phyloP scores from a whole-genome alignment of 2,888 invertebrate genomes.

The Drosophila suboccidentalis region DNA sequence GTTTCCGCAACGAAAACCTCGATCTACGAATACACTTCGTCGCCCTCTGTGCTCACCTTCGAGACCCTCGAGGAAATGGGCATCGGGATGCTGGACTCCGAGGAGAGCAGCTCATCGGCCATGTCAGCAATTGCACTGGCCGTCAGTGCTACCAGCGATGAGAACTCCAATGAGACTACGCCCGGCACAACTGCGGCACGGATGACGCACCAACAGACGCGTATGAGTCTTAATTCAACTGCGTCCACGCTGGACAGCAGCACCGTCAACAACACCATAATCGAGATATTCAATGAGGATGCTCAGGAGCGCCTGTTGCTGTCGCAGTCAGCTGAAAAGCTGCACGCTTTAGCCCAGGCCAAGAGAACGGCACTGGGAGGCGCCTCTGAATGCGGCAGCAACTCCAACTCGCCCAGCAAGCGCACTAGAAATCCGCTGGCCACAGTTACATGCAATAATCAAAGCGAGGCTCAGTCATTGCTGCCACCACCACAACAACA shows the following conservation, averaged over 20 bases:
- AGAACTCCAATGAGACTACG: conserved; percentile 84
- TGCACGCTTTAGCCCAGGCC: conserved; percentile 60
- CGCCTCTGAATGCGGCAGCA: conserved; percentile 55
- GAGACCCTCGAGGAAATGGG: conserved; percentile 87
- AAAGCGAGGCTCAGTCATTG: conserved; percentile 36
- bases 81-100: conserved; percentile 87
- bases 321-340: conserved; percentile 52
- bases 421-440: conserved; percentile 83
- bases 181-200: conserved; percentile 79
- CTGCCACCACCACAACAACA: conserved; percentile 31
- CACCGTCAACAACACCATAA: conserved; percentile 61
- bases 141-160: conserved; percentile 77
- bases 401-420: conserved; percentile 76
- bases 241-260: conserved; percentile 70
- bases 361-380: conserved; percentile 74
- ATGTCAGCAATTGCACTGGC: conserved; percentile 77
- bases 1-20: conserved; percentile 68
- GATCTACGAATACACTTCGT: conserved; percentile 69
- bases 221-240: conserved; percentile 57
- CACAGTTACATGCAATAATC: conserved; percentile 83
- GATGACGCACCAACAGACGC: conserved; percentile 73
- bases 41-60: conserved; percentile 66
- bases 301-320: conserved; percentile 49
- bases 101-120: conserved; percentile 85
- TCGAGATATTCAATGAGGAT: conserved; percentile 66